A percentile compares a stretch with the other conserved stretches of the same genome.
These are phyloP conservation scores for Melangyna quadrimaculata DNA, from an alignment of 2,888 invertebrate species.

Conservation along the genomic window DNA sequence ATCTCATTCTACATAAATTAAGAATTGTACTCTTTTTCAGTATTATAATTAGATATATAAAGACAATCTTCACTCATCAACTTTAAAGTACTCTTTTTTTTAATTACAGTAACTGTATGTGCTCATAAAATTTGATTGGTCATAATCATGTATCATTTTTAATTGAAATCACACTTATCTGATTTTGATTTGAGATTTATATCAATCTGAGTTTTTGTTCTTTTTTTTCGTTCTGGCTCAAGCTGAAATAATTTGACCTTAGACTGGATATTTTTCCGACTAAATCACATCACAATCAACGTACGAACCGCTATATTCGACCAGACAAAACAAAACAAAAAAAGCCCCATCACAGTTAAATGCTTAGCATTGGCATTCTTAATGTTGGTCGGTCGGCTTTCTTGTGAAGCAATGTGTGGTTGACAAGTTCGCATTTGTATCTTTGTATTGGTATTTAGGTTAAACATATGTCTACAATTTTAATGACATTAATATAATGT, in stretches of 20 bases:
- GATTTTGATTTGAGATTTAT: slow-evolving; percentile 6
- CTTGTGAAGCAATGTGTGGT: neutral
- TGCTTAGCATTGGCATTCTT: slow-evolving; percentile 2
- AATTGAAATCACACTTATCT: slow-evolving; percentile 34
- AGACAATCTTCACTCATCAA: neutral
- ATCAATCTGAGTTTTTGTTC: neutral
- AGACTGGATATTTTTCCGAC: neutral
- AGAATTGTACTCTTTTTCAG: neutral
- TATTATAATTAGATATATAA: no score
- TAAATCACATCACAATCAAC: slow-evolving; percentile 5
- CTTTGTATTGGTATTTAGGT: slow-evolving; percentile 11
- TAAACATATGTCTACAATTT: slow-evolving; percentile 34
- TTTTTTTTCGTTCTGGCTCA: neutral
- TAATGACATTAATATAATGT: slow-evolving; percentile 9
- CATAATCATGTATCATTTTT: slow-evolving; percentile 47
- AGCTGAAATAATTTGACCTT: slow-evolving; percentile 1
- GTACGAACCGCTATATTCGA: neutral
- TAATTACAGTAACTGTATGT: slow-evolving; percentile 49
- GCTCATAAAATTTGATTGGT: slow-evolving; percentile 39
- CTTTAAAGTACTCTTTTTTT: neutral
- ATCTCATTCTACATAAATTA: neutral
- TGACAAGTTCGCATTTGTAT: slow-evolving; percentile 34
- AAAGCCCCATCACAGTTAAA: neutral
- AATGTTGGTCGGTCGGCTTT: slow-evolving; percentile 16
- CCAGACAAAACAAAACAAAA: neutral